Evolutionary conservation across 1,140 invertebrate genomes (phyloP).

Genomic region (Pemphigus obesinymphae): DNA sequence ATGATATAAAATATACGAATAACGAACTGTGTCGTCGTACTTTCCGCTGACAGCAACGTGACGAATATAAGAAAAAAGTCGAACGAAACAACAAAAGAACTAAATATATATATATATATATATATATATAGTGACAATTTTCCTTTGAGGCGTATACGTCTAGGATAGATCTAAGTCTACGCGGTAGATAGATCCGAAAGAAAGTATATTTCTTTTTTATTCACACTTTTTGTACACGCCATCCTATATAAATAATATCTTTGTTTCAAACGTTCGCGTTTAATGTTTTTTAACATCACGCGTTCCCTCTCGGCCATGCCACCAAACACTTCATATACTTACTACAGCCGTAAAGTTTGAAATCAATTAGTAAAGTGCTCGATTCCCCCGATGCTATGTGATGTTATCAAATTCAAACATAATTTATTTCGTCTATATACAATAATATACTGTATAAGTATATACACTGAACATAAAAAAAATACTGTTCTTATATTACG

Average conservation of each 20-base stretch:
- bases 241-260: not conserved
- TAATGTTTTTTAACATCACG: not conserved
- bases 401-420: not conserved
- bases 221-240: not conserved
- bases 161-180: not conserved
- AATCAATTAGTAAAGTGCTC: not conserved
- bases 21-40: not conserved
- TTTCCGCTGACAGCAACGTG: constrained; percentile 11
- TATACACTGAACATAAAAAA: not conserved
- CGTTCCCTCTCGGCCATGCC: not conserved
- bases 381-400: not conserved
- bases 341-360: not conserved
- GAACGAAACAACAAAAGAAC: constrained; percentile 8
- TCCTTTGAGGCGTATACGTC: constrained; percentile 10
- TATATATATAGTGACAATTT: constrained; percentile 1
- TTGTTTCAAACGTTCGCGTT: not conserved
- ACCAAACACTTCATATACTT: not conserved
- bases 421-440: not conserved
- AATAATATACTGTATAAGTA: not conserved
- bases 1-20: no score
- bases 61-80: constrained; percentile 26
- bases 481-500: not conserved
- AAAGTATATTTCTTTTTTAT: not conserved
- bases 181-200: not conserved
- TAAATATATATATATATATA: not conserved